Base-by-base conservation (phyloP, 2,113 vertebrate species). In the Drymodes brunneopygia region DNA sequence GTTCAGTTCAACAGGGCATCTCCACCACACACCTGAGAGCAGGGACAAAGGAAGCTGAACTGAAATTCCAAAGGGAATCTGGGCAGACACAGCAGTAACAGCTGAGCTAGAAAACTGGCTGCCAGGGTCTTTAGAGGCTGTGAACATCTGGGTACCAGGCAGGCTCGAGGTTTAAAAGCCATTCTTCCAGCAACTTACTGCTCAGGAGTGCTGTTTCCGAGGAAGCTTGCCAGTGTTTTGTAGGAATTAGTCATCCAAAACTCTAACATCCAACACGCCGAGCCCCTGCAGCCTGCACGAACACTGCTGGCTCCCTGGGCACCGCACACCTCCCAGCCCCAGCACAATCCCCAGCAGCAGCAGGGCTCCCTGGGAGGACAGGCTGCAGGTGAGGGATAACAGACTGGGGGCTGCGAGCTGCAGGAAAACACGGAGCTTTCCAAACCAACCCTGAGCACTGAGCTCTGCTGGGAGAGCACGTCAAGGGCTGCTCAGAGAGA, bases 201-300 rank as follows among this genome's bases (percentile, higher is more conserved):
- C 82, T 93, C 54, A 27, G 70, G 66, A 88, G 40, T 12, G 81
- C 86, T 88, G 81, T 64, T 92, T 77, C 42, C 5, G 0, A 67
- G 81, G 65, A 80, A 79, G 58, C 81, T 44, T 75, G 92, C 53
- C 89, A 86, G 66, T 40, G 50, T 83, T 95, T 91, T 81, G 80
- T 80, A 88, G 92, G 81, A 89, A 90, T 91, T 61, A 94, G 85
- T 91, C 70, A 93, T 61, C 74, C 74, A 73, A 80, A 92, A 36
- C 85, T 45, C 48, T 16, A 44, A 45, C 64, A 90, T n/a, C 44
- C 53, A 56, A 23, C 24, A 65, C 3, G 56, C 28, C 2, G 80
- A 89, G 87, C 57, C 45, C 38, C 56, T 7, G 2, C 10, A 72
- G 84, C 65, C 90, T 53, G 61, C 85, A 86, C 74, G 13, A 69